Evolutionary conservation across 2,113 vertebrate species (phyloP), one percentile per base, ranked within the genome.

Genomic region (human): DNA sequence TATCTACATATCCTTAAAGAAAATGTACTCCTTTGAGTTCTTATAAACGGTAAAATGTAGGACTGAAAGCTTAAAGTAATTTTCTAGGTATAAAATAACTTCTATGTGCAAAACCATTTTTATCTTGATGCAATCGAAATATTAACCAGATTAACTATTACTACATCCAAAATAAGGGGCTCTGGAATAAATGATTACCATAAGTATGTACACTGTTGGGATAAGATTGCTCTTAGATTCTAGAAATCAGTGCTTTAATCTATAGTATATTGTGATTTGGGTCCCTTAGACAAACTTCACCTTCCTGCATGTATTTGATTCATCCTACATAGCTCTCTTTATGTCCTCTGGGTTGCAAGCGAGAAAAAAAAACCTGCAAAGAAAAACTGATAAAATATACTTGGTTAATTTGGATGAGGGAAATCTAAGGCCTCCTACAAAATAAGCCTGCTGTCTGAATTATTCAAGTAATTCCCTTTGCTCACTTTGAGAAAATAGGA

Each of bases 401-500:
- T 78, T 90, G 70, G 75, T 78, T 95, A 93, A 95, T 88, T 96
- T 43, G 90, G 38, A 38, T 10, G 7, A 80, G 93, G 52, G 48
- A 90, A 97, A 97, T 87, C 22, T 50, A 72, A 64, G 35, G 10
- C 12, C 27, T 79, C 61, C 40, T 89, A 57, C 72, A 80, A 97
- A 79, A 87, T 64, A 90, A 90, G 57, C 13, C 84, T 66, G 32
- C 68, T 92, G 14, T 75, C 45, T 93, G 78, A 83, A 95, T 90
- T 59, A 92, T 88, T 90, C 79, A 81, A 87, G 83, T 87, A 66
- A 92, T 83, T 90, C 57, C 83, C 72, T 57, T 72, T 92, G 50
- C 59, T 97, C 45, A 85, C 40, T 95, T 59, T 87, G 90, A 97
- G 87, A 94, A 97, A 96, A 92, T 68, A 90, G 55, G 57, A 82